A percentile compares a stretch with the other conserved stretches of the same genome.
phyloP scores from a whole-genome alignment of 2,888 invertebrate genomes.

The Rhogogaster chlorosoma region DNA sequence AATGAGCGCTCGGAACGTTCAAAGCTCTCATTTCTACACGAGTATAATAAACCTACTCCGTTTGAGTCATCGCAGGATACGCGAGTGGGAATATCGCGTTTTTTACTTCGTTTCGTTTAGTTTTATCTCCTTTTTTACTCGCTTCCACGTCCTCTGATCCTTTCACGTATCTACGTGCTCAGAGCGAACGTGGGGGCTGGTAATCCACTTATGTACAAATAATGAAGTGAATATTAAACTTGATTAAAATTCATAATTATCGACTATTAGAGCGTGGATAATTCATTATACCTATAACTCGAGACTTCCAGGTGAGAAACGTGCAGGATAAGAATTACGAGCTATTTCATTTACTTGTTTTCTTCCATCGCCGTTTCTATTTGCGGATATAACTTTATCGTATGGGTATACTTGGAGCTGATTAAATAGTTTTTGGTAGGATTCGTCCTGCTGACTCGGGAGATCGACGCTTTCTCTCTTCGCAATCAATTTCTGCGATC shows the following conservation, averaged over 20 bases:
- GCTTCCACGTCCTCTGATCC: not conserved
- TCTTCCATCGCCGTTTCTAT: not conserved
- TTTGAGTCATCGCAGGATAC: conserved; percentile 1
- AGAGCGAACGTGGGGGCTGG: not conserved
- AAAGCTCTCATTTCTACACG: not conserved
- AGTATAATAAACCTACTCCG: not conserved
- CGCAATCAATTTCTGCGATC: conserved; percentile 42
- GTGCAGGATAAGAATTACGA: not conserved
- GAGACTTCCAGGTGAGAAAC: not conserved
- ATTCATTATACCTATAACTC: not conserved
- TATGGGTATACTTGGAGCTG: not conserved
- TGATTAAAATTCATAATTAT: not conserved
- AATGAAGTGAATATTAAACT: not conserved
- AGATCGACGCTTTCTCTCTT: conserved; percentile 9
- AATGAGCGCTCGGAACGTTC: conserved; percentile 18
- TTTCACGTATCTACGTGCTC: not conserved
- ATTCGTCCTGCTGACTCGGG: conserved; percentile 26
- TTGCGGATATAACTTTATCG: not conserved
- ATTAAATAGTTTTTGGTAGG: conserved; percentile 32
- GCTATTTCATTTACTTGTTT: not conserved
- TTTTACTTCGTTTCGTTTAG: not conserved
- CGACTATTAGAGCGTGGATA: not conserved
- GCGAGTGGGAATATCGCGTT: conserved; percentile 11
- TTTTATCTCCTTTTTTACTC: not conserved
- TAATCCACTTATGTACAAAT: not conserved